These are phyloP conservation scores for Plemyria rubiginata DNA, from an alignment of 2,888 invertebrate species.

Conservation along the genomic window DNA sequence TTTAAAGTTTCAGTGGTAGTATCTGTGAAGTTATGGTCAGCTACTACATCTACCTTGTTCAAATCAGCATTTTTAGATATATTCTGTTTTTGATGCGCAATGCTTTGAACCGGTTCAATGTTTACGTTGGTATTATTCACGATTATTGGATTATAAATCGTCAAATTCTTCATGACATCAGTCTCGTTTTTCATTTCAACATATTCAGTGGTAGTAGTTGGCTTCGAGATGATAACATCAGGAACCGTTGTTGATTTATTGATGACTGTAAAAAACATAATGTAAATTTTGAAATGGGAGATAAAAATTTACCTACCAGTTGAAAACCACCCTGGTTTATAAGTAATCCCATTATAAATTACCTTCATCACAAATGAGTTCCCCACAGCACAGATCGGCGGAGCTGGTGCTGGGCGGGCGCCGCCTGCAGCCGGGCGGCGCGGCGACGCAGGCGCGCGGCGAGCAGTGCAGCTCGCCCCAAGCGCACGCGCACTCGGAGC, in stretches of 20 bases:
- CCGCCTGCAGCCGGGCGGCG: slow-evolving; percentile 51
- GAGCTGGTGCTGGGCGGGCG: slow-evolving; percentile 45
- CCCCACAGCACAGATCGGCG: slow-evolving; percentile 67
- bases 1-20: slow-evolving; percentile 24
- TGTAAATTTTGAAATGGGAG: too few species aligned
- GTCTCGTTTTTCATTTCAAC: slow-evolving; percentile 23
- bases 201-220: slow-evolving; percentile 32
- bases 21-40: slow-evolving; percentile 11
- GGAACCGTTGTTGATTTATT: slow-evolving; percentile 44
- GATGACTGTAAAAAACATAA: slow-evolving; percentile 52
- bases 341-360: slow-evolving; percentile 10
- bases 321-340: too few species aligned
- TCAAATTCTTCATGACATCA: slow-evolving; percentile 17
- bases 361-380: slow-evolving; percentile 66
- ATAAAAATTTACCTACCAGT: too few species aligned
- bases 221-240: slow-evolving; percentile 42
- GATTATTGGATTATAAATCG: slow-evolving; percentile 12
- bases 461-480: slow-evolving; percentile 68
- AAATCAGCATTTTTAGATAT: slow-evolving; percentile 13
- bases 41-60: slow-evolving; percentile 5
- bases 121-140: slow-evolving; percentile 30
- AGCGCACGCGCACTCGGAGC: slow-evolving; percentile 66
- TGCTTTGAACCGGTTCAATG: slow-evolving; percentile 22
- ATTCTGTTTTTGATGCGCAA: slow-evolving; percentile 1
- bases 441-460: slow-evolving; percentile 57